phyloP scores from a whole-genome alignment of 2,113 vertebrate species.

The Cynopterus brachyotis region DNA sequence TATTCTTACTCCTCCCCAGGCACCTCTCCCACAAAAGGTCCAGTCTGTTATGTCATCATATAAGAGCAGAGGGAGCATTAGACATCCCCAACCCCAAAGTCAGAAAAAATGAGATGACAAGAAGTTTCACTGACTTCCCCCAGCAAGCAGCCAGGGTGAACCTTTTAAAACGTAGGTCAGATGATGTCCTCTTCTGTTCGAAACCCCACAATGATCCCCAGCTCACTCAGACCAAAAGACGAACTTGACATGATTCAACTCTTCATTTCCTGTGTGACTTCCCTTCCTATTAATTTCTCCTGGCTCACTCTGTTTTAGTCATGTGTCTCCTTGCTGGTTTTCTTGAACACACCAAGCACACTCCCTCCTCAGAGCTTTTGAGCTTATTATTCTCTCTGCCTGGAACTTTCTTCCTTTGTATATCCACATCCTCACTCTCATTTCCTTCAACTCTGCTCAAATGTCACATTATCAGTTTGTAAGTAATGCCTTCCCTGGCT shows the following conservation, averaged over 20 bases:
- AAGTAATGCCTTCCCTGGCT: too few relatives aligned
- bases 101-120: not conserved
- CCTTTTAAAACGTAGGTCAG: not conserved
- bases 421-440: not conserved
- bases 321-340: not conserved
- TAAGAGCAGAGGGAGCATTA: not conserved
- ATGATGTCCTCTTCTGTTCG: not conserved
- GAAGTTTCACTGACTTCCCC: not conserved
- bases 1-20: not conserved
- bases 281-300: not conserved
- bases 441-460: not conserved
- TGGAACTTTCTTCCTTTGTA: not conserved
- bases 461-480: not conserved
- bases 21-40: not conserved
- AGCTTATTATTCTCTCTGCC: not conserved
- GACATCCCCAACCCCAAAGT: not conserved
- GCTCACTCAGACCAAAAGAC: not conserved
- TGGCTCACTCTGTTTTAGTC: not conserved
- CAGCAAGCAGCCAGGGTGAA: not conserved
- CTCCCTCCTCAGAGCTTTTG: not conserved
- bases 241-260: not conserved
- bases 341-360: not conserved
- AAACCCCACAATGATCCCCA: not conserved
- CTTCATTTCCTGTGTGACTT: not conserved
- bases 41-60: not conserved